phyloP scores from a whole-genome alignment of 2,888 invertebrate species.

The Synanthedon andrenaeformis region DNA sequence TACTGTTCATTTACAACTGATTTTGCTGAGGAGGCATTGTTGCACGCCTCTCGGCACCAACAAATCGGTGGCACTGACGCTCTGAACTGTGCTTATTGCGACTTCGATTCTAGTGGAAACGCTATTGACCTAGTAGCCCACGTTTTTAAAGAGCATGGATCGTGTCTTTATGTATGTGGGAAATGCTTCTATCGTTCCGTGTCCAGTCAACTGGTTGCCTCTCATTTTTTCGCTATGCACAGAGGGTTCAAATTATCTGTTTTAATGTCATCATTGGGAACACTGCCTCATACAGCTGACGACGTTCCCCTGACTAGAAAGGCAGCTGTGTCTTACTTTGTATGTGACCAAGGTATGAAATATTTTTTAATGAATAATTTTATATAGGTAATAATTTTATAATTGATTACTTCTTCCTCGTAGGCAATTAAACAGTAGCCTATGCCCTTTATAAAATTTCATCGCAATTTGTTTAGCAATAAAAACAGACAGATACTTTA shows the following conservation, averaged over 20 bases:
- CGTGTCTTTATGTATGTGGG: constrained; percentile 73
- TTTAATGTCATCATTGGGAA: constrained; percentile 18
- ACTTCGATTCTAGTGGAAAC: constrained; percentile 38
- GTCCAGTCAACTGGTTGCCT: constrained; percentile 69
- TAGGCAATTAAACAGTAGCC: too few relatives aligned
- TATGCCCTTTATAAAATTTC: too few relatives aligned
- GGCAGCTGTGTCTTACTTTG: constrained; percentile 39
- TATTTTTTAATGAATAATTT: neutral
- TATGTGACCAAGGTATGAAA: constrained; percentile 33
- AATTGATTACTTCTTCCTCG: neutral
- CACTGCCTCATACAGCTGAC: constrained; percentile 14
- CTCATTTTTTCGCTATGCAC: constrained; percentile 65
- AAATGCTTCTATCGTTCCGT: constrained; percentile 77
- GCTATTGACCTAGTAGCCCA: constrained; percentile 66
- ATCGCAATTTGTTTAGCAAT: too few relatives aligned
- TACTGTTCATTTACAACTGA: constrained; percentile 51
- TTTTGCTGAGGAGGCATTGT: constrained; percentile 37
- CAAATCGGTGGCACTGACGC: constrained; percentile 44
- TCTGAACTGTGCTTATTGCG: constrained; percentile 72
- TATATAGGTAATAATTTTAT: neutral
- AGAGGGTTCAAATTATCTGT: constrained; percentile 17
- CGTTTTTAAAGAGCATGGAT: constrained; percentile 71
- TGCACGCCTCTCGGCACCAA: constrained; percentile 49
- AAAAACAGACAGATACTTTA: too few relatives aligned
- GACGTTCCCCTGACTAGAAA: constrained; percentile 27